Conservation (phyloP, 2,797 vertebrate genomes). For the Schizopygopsis pylzovi region DNA sequence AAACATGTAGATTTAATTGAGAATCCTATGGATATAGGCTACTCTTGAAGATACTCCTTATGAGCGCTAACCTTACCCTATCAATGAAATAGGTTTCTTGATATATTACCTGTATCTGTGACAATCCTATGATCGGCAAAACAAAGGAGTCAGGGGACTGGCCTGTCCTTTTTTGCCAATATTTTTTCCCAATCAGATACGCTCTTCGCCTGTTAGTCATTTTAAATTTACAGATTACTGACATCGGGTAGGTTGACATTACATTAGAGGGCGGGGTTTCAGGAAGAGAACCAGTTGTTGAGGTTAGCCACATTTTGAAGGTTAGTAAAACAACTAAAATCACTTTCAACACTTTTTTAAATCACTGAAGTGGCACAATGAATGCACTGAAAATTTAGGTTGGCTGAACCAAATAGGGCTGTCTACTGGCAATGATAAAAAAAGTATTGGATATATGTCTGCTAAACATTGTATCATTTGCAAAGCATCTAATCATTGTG, state of each 20-base stretch:
- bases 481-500: neutral
- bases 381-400: too few relatives aligned
- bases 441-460: neutral
- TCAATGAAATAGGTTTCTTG: neutral
- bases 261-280: neutral
- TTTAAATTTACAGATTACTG: neutral
- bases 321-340: neutral
- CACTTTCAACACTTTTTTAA: neutral
- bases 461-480: too few relatives aligned
- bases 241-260: constrained; percentile 7
- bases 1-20: neutral
- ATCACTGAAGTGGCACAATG: neutral
- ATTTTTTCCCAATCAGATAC: too few relatives aligned
- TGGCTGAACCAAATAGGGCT: neutral
- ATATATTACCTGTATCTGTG: constrained; percentile 16
- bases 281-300: too few relatives aligned
- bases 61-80: neutral
- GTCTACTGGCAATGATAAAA: neutral
- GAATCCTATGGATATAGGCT: neutral
- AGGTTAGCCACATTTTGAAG: neutral
- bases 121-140: neutral
- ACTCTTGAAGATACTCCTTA: neutral
- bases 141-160: too few relatives aligned
- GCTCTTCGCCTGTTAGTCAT: neutral
- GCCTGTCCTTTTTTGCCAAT: too few relatives aligned